These are phyloP conservation scores for Crocuta crocuta DNA, from an alignment of 2,113 vertebrate species.

Conservation along the genomic window DNA sequence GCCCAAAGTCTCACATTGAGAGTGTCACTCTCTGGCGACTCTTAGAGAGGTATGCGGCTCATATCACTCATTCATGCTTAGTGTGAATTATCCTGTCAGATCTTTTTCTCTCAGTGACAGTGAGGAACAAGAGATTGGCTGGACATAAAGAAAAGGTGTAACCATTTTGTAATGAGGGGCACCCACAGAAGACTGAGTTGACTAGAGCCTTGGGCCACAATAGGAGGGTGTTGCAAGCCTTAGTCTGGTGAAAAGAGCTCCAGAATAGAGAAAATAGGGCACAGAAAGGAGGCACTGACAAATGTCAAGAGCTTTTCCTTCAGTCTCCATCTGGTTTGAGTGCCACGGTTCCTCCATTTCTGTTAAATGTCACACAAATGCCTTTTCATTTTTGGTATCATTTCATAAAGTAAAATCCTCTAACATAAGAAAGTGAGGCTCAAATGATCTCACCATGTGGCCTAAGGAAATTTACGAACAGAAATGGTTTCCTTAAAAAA, in stretches of 20 bases:
- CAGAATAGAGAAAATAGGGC: background rate
- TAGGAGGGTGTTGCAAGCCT: background rate
- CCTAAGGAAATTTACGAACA: conserved; percentile 42
- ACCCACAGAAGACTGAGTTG: background rate
- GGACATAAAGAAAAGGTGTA: background rate
- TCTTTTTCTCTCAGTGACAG: background rate
- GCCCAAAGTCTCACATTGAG: background rate
- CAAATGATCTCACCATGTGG: conserved; percentile 34
- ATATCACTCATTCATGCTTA: background rate
- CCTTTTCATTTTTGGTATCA: conserved; percentile 42
- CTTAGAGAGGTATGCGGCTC: background rate
- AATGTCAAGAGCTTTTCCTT: background rate
- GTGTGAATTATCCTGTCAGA: background rate
- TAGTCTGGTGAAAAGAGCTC: background rate
- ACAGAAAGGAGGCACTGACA: background rate
- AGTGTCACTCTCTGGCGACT: background rate
- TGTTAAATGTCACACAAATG: conserved; percentile 42
- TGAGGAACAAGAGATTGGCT: background rate
- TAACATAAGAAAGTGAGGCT: conserved; percentile 50
- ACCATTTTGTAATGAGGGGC: background rate
- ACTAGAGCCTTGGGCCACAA: background rate
- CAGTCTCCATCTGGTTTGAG: background rate
- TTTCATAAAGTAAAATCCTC: conserved; percentile 54
- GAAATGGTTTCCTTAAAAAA: conserved; percentile 10
- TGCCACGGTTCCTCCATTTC: background rate